Percentiles rank a stretch among this genome's conserved stretches.
Evolutionary conservation across 1,140 invertebrate species (phyloP).

Genomic region (Aleiodes sp.): DNA sequence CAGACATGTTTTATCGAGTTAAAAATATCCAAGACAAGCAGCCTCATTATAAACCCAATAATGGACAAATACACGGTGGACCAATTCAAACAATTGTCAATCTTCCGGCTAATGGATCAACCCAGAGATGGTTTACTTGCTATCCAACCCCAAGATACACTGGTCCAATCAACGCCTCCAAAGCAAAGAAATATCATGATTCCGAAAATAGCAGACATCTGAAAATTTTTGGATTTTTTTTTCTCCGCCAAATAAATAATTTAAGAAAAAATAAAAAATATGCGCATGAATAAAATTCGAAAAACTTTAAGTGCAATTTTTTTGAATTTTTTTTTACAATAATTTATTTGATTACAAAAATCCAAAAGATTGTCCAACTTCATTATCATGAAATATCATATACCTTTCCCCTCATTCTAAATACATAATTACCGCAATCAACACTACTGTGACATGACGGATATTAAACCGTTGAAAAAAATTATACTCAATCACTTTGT

Average conservation of each 20-base stretch:
- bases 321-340: no score
- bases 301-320: no score
- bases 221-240: no score
- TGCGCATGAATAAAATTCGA: no score
- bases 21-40: background rate
- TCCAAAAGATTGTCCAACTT: no score
- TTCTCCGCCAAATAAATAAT: no score
- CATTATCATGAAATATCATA: constrained; percentile 9
- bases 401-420: background rate
- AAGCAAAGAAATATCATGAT: no score
- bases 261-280: no score
- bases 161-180: background rate
- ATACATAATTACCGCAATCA: background rate
- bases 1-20: background rate
- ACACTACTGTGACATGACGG: background rate
- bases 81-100: background rate
- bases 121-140: background rate
- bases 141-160: background rate
- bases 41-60: background rate
- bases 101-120: background rate
- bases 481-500: background rate
- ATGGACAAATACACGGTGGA: background rate
- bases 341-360: no score
- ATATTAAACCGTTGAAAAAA: background rate
- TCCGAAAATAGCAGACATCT: no score